Base-by-base conservation (phyloP, 2,797 vertebrate species). In the Amblyopsis hoosieri region DNA sequence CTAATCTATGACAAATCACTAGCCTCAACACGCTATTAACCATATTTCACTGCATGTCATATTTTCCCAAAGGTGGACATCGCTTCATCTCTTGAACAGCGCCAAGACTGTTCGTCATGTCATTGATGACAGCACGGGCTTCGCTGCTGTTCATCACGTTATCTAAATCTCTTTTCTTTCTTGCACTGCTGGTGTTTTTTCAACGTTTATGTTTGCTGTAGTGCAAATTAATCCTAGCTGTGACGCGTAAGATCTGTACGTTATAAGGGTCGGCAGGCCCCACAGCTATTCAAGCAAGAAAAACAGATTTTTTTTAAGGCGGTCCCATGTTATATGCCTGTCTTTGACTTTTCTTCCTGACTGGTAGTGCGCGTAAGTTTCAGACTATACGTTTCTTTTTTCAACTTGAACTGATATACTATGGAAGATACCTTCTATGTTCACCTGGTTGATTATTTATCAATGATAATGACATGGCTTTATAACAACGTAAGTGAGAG, bases 131-230 rank as follows among this genome's bases (percentile, higher is more conserved):
- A 52, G 37, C 17, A 54, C 9, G 37, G 2, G 37, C 37, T 42
- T 57, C 57, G n/a, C 68, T 50, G 33, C 49, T 46, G 63, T 51
- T 73, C 51, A 51, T 42, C 47, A 23, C 64, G 33, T 52, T 3
- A 58, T 0, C 31, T 69, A 11, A 51, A 75, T 67, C 65, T 76
- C 50, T 72, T 79, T 77, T 62, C 69, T 14, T 42, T 42, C 7
- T 42, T 9, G 37, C 37, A 55, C 50, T 57, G 9, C 69, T 55
- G 3, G 71, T 79, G 85, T 87, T 76, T 42, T 87, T 81, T 58
- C 58, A 78, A 53, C 71, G 74, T 60, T 86, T 85, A 79, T 74
- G 69, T 54, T 3, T 59, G 68, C 59, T 69, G 50, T 45, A 58
- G 37, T 42, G 37, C 62, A 4, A 54, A 64, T 29, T 4, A 29